Evolutionary conservation across 1,140 invertebrate genomes (phyloP).

Genomic region (Tetragnatha versicolor): DNA sequence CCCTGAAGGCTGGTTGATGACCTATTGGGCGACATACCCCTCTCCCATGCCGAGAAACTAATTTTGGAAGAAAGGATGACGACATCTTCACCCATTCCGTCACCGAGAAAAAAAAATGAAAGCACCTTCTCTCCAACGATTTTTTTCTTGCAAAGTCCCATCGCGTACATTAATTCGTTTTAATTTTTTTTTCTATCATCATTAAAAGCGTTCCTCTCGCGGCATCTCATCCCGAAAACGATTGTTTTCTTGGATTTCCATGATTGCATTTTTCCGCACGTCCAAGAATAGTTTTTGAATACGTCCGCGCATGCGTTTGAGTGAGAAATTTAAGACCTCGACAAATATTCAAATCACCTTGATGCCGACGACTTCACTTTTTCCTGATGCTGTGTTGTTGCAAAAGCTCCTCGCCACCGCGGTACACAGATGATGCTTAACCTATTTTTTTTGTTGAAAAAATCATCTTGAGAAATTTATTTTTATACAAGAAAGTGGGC

Average conservation of each 20-base stretch:
- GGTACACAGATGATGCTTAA: no score
- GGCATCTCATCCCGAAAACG: no score
- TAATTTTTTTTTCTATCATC: background rate
- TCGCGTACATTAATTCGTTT: background rate
- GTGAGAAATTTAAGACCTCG: slow-evolving; percentile 21
- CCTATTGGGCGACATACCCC: slow-evolving; percentile 1
- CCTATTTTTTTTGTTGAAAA: no score
- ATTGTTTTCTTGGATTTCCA: no score
- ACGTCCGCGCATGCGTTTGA: slow-evolving; percentile 26
- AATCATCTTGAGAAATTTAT: no score
- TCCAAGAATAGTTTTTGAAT: slow-evolving; percentile 37
- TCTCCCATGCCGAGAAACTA: background rate
- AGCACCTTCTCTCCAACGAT: no score
- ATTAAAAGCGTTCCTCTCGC: no score
- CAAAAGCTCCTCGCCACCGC: no score
- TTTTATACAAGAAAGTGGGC: no score
- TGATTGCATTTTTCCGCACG: slow-evolving; percentile 12
- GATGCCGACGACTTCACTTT: no score
- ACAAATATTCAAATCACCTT: slow-evolving; percentile 40
- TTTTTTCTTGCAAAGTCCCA: no score
- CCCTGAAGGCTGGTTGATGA: slow-evolving; percentile 8
- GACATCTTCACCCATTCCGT: slow-evolving; percentile 1
- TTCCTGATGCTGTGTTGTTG: no score
- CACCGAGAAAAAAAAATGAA: background rate
- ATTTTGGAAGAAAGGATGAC: slow-evolving; percentile 18